Percentiles rank a stretch among this genome's conserved stretches.
phyloP scores from a whole-genome alignment of 92 coral and sea anemone genomes.

The Palythoa grandiflora region DNA sequence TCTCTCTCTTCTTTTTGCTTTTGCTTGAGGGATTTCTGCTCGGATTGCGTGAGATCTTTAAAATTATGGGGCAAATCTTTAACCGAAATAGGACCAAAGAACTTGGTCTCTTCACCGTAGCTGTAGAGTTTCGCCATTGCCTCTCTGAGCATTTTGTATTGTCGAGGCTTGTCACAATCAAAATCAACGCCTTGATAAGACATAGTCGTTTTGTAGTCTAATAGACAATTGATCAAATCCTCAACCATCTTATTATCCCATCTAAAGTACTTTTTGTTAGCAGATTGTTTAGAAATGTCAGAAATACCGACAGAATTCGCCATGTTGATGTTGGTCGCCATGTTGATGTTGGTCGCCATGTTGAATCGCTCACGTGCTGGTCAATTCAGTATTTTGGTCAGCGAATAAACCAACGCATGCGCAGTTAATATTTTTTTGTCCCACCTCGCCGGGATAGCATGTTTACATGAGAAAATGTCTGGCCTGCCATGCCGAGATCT shows the following conservation, averaged over 20 bases:
- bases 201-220: slow-evolving; percentile 30
- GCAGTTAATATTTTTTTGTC: background rate
- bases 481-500: too few relatives aligned
- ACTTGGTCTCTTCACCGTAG: slow-evolving; percentile 27
- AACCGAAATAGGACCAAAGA: slow-evolving; percentile 51
- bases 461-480: too few relatives aligned
- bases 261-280: too few relatives aligned
- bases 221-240: slow-evolving; percentile 27
- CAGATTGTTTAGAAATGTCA: too few relatives aligned
- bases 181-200: slow-evolving; percentile 41
- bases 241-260: slow-evolving; percentile 24
- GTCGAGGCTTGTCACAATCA: slow-evolving; percentile 54
- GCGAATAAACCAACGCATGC: background rate
- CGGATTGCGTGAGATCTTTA: slow-evolving; percentile 29
- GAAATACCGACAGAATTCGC: too few relatives aligned
- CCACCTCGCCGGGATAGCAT: too few relatives aligned
- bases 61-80: slow-evolving; percentile 36
- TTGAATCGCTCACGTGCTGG: background rate
- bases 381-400: background rate
- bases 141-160: slow-evolving; percentile 48
- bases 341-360: too few relatives aligned
- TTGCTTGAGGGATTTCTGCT: slow-evolving; percentile 19
- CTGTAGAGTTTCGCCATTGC: slow-evolving; percentile 43
- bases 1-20: slow-evolving; percentile 60
- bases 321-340: too few relatives aligned